Evolutionary conservation across 1,140 invertebrate species (phyloP).

Genomic region (Rhyacophila brunnea): DNA sequence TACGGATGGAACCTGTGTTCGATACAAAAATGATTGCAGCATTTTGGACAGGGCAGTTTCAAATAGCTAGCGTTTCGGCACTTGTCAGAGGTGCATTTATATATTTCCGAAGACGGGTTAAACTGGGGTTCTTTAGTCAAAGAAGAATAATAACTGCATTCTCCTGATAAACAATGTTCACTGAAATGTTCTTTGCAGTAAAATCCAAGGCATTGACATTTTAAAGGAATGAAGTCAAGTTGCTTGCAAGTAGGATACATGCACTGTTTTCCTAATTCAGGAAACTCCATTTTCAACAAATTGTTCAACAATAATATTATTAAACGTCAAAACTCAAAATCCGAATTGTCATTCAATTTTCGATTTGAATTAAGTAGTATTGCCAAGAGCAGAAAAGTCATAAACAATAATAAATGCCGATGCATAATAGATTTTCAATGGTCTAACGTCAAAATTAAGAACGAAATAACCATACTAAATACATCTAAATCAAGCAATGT

Average conservation of each 20-base stretch:
- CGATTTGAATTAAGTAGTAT: too few relatives aligned
- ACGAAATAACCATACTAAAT: too few relatives aligned
- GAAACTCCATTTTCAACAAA: slow-evolving; percentile 28
- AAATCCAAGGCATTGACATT: slow-evolving; percentile 22
- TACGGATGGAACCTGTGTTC: slow-evolving; percentile 31
- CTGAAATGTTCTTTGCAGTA: slow-evolving; percentile 30
- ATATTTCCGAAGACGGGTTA: slow-evolving; percentile 17
- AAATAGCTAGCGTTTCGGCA: slow-evolving; percentile 24
- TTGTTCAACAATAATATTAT: too few relatives aligned
- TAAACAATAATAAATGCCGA: too few relatives aligned
- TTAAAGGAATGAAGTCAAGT: slow-evolving; percentile 30
- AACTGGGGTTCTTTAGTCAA: slow-evolving; percentile 11
- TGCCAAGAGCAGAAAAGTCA: too few relatives aligned
- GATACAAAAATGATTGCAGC: slow-evolving; percentile 30
- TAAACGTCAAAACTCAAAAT: too few relatives aligned
- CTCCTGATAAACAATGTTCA: slow-evolving; percentile 25
- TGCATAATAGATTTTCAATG: too few relatives aligned
- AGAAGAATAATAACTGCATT: slow-evolving; percentile 7
- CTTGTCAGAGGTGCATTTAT: slow-evolving; percentile 16
- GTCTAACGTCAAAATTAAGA: too few relatives aligned
- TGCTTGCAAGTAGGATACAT: slow-evolving; percentile 18
- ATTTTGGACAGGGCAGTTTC: slow-evolving; percentile 25
- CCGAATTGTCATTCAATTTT: too few relatives aligned
- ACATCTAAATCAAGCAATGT: too few relatives aligned
- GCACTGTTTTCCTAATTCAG: slow-evolving; percentile 27